phyloP scores from a whole-genome alignment of 1,140 invertebrate species.

The Pseudomyrmex dendroicus region DNA sequence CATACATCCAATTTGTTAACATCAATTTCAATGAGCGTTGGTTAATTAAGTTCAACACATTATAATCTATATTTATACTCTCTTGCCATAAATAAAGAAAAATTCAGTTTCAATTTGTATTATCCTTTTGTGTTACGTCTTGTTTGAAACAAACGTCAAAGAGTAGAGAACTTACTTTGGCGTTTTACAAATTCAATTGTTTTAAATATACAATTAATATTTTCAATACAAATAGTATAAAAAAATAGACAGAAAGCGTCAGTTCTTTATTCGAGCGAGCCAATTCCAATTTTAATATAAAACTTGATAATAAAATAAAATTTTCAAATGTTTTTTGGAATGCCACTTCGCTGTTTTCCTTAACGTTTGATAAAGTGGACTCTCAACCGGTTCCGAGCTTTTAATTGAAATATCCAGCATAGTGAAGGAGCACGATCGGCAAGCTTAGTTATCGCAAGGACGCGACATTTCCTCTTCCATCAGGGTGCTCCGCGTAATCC shows the following conservation, averaged over 20 bases:
- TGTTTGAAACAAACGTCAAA: no score
- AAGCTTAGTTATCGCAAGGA: constrained; percentile 49
- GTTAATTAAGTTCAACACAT: constrained; percentile 44
- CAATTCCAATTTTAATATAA: no score
- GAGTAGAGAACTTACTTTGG: no score
- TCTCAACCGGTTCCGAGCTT: not conserved
- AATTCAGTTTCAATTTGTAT: not conserved
- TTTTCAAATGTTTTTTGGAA: not conserved
- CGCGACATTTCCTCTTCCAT: constrained; percentile 69
- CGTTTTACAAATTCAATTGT: no score
- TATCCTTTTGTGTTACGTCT: no score
- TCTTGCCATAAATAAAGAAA: not conserved
- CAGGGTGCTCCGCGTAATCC: constrained; percentile 59
- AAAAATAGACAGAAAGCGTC: no score
- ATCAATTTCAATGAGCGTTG: constrained; percentile 21
- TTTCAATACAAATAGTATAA: no score
- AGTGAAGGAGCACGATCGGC: constrained; percentile 26
- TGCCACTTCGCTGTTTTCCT: not conserved
- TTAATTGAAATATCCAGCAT: constrained; percentile 38
- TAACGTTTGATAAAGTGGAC: constrained; percentile 13
- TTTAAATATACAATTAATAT: no score
- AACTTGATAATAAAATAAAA: not conserved
- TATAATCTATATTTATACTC: constrained; percentile 9
- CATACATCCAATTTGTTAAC: not conserved
- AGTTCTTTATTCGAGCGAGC: no score